Percentiles rank a stretch among this genome's conserved stretches.
phyloP scores from a whole-genome alignment of 2,888 invertebrate genomes.

The Brachyptera risi region DNA sequence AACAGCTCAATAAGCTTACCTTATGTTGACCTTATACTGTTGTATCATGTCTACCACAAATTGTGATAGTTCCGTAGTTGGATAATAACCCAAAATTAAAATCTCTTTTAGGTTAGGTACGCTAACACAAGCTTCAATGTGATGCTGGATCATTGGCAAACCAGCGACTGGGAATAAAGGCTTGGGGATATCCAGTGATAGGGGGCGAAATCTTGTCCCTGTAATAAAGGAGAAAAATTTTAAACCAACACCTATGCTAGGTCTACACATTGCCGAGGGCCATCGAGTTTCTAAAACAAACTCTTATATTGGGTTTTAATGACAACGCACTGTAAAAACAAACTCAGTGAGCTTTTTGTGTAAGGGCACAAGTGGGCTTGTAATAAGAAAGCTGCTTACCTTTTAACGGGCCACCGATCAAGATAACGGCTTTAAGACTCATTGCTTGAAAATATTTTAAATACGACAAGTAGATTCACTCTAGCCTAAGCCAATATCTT shows the following conservation, averaged over 20 bases:
- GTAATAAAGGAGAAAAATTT: constrained; percentile 39
- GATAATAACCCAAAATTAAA: constrained; percentile 90
- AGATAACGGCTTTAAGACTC: constrained; percentile 59
- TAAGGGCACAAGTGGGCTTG: too few relatives aligned
- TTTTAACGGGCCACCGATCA: constrained; percentile 93
- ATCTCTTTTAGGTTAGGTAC: constrained; percentile 82
- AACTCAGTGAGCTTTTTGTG: too few relatives aligned
- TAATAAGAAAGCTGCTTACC: constrained; percentile 54
- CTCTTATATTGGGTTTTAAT: too few relatives aligned
- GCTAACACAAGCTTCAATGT: constrained; percentile 87
- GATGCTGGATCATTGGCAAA: constrained; percentile 92
- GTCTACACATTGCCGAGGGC: too few relatives aligned
- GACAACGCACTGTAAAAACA: background rate
- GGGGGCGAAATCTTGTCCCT: constrained; percentile 96
- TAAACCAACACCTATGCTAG: too few relatives aligned
- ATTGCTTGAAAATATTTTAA: too few relatives aligned
- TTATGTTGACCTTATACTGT: constrained; percentile 73
- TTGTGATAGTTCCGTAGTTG: constrained; percentile 74
- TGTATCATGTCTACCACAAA: constrained; percentile 85
- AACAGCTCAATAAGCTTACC: too few relatives aligned
- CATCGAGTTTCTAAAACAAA: too few relatives aligned
- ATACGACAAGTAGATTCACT: too few relatives aligned
- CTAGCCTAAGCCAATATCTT: too few relatives aligned
- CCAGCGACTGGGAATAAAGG: constrained; percentile 97
- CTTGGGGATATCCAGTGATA: constrained; percentile 96